phyloP scores from a whole-genome alignment of 2,888 invertebrate species.

The Hypolimnas misippus region DNA sequence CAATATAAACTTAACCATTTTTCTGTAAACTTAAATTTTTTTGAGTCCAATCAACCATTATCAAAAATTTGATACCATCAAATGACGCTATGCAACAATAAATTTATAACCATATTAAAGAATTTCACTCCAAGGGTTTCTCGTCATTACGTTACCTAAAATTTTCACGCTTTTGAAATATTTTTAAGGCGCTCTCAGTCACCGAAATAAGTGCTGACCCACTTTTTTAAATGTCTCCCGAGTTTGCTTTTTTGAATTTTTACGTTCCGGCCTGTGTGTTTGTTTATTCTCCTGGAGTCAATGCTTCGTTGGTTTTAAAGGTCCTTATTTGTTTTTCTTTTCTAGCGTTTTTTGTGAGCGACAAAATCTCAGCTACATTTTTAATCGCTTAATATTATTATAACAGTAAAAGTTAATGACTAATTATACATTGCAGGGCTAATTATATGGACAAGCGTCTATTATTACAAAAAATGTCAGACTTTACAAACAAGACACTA shows the following conservation, averaged over 20 bases:
- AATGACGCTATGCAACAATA: neutral
- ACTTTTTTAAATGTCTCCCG: conserved; percentile 14
- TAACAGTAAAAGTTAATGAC: too few relatives aligned
- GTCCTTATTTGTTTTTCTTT: neutral
- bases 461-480: neutral
- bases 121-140: neutral
- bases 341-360: neutral
- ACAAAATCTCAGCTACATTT: neutral
- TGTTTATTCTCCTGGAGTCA: conserved; percentile 9
- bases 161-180: conserved; percentile 27
- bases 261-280: conserved; percentile 2
- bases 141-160: conserved; percentile 20
- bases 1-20: too few relatives aligned
- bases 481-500: too few relatives aligned
- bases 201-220: conserved; percentile 27
- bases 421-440: neutral
- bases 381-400: neutral
- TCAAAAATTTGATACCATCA: too few relatives aligned
- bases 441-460: too few relatives aligned
- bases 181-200: conserved; percentile 25
- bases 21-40: too few relatives aligned
- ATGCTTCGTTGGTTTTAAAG: conserved; percentile 7
- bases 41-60: too few relatives aligned
- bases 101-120: neutral
- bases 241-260: conserved; percentile 10